These are phyloP conservation scores for Aricia agestis DNA, from an alignment of 1,140 invertebrate species.

Conservation along the genomic window DNA sequence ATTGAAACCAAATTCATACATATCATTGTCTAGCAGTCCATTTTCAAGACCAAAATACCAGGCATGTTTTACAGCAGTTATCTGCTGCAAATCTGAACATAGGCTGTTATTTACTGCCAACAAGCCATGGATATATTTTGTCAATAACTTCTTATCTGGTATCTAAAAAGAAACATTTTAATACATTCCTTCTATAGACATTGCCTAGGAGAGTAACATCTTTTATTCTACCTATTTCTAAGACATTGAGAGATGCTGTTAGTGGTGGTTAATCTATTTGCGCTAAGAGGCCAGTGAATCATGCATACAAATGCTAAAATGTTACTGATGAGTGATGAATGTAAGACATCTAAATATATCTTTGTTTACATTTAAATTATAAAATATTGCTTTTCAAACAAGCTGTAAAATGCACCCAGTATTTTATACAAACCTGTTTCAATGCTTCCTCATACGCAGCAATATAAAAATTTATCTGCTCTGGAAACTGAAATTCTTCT, in stretches of 20 bases:
- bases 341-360: no score
- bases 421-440: conserved; percentile 39
- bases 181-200: conserved; percentile 1
- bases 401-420: no score
- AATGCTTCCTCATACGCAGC: conserved; percentile 58
- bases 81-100: conserved; percentile 53
- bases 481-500: conserved; percentile 42
- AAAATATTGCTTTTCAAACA: no score
- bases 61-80: conserved; percentile 53
- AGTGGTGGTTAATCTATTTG: no score
- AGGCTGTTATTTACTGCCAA: conserved; percentile 45
- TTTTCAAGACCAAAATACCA: conserved; percentile 58
- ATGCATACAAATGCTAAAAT: no score
- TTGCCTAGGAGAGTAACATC: no score
- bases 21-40: conserved; percentile 53
- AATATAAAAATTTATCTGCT: conserved; percentile 50
- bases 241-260: no score
- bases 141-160: conserved; percentile 59
- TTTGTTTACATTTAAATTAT: no score
- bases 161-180: conserved; percentile 38
- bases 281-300: no score
- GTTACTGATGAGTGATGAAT: no score
- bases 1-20: conserved; percentile 61
- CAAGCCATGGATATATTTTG: conserved; percentile 55
- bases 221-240: no score